Conservation (phyloP, 2,888 invertebrate genomes). For the Thyatira batis region DNA sequence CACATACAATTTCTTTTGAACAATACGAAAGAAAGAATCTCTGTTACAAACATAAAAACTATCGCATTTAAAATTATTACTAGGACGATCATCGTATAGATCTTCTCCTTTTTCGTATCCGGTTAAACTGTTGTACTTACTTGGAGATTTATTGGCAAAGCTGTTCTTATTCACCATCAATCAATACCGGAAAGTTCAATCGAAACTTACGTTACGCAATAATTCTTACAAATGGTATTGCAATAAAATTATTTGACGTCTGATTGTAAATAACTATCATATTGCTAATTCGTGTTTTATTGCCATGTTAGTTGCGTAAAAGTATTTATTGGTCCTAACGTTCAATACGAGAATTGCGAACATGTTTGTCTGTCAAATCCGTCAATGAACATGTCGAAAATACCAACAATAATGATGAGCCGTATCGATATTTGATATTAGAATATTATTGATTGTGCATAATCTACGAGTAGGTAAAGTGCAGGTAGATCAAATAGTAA, state of each 20-base stretch:
- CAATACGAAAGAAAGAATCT: too few relatives aligned
- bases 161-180: background rate
- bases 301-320: background rate
- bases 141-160: too few relatives aligned
- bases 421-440: background rate
- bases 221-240: background rate
- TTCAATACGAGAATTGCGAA: background rate
- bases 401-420: background rate
- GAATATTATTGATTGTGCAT: too few relatives aligned
- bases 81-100: too few relatives aligned
- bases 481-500: too few relatives aligned
- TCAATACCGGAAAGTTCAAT: background rate
- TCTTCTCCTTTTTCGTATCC: too few relatives aligned
- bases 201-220: background rate
- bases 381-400: background rate
- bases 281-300: slow-evolving; percentile 6
- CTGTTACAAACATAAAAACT: too few relatives aligned
- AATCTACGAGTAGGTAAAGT: too few relatives aligned
- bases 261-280: slow-evolving; percentile 1
- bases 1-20: too few relatives aligned
- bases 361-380: background rate
- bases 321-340: slow-evolving; percentile 3
- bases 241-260: slow-evolving; percentile 6
- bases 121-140: too few relatives aligned
- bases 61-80: too few relatives aligned